Evolutionary conservation across 2,113 vertebrate species (phyloP).

Genomic region (Cettia cetti): DNA sequence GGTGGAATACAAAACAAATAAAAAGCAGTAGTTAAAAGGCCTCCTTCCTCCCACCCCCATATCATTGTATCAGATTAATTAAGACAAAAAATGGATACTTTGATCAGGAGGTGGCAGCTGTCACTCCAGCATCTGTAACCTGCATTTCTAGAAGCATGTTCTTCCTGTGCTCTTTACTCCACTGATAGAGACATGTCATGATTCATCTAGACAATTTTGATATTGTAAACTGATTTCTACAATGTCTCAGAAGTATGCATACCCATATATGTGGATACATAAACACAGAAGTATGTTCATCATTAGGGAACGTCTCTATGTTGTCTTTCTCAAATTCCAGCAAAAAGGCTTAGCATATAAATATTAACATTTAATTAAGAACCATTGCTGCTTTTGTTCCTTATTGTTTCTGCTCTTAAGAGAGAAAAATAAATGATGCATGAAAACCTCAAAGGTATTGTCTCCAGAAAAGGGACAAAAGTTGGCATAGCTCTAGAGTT

Average conservation of each 20-base stretch:
- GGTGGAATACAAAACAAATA: not conserved
- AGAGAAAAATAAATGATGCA: not conserved
- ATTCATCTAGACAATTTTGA: not conserved
- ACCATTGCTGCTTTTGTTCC: not conserved
- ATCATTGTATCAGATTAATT: not conserved
- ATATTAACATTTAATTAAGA: not conserved
- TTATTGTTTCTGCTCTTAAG: not conserved
- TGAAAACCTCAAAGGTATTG: not conserved
- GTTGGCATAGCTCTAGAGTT: not conserved
- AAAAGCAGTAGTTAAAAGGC: not conserved
- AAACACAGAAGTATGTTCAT: not conserved
- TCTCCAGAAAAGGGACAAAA: not conserved
- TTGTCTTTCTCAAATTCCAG: not conserved
- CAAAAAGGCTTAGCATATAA: not conserved
- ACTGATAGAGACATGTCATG: not conserved
- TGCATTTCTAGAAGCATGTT: not conserved
- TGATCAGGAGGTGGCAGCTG: not conserved
- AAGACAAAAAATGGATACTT: not conserved
- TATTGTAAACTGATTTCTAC: not conserved
- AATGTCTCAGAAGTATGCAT: not conserved
- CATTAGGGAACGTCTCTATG: not conserved
- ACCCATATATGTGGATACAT: not conserved
- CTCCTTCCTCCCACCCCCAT: rapidly evolving
- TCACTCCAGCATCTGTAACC: not conserved
- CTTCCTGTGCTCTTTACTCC: not conserved